Base-by-base conservation (phyloP, 2,797 vertebrate genomes). In the Otus scops region DNA sequence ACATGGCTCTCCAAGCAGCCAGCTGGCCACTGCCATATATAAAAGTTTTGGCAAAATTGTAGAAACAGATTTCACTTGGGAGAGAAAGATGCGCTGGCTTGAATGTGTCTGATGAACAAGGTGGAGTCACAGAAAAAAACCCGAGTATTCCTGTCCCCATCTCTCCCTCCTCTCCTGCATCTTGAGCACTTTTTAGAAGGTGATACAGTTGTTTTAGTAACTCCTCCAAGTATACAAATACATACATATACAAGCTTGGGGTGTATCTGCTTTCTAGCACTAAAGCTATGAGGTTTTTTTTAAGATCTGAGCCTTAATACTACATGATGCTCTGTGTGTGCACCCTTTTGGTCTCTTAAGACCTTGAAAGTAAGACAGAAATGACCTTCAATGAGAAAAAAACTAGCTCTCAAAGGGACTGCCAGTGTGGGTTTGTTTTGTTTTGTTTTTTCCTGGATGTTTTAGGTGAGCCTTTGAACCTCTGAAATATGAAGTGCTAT, bases 11-110 rank as follows among this genome's bases (percentile, higher is more conserved):
- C 94, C 95, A 95, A 88, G 96, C 96, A 97, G 95, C 95, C 96
- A 97, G 96, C 96, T 97, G 96, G 96, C 96, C 95, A 96, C 92
- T 97, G 94, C 94, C 94, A 89, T 96, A 95, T 95, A 97, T 94
- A 92, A 94, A 95, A 93, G 93, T 86, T 95, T 59, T 97, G 97
- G 96, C 96, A 96, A 95, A 93, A 95, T 28, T 24, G 11, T 93
- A 79, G 76, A 96, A 95, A 95, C 95, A 97, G 93, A 94, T 97
- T 97, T 97, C 15, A 8, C 57, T 94, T 2, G 47, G 92, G 95
- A 97, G 90, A 93, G 88, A 93, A 93, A 64, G 93, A 93, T 89
- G 38, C 6, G 12, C 84, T 96, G 95, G 92, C 84, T 96, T 82
- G 81, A 88, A 77, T 50, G 17, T 30, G 43, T 69, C 94, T 94